Evolutionary conservation across 2,797 vertebrate species (phyloP).

Genomic region (Streptopelia turtur): DNA sequence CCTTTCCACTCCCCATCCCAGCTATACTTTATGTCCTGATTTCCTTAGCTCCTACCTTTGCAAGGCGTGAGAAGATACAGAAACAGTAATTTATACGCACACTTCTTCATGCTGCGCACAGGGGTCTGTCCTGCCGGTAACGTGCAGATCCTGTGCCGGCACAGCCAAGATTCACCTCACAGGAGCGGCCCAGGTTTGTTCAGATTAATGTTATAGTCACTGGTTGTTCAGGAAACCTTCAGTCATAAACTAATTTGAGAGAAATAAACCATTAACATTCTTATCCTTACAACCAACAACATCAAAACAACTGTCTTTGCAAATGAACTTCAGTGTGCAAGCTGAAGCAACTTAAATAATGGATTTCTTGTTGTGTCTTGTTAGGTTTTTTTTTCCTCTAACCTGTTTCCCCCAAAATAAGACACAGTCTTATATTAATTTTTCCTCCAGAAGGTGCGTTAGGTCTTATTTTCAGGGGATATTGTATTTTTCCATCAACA

Average conservation of each 20-base stretch:
- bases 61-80: neutral
- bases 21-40: neutral
- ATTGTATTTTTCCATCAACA: too few species aligned
- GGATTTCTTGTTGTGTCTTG: neutral
- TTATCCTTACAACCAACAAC: neutral
- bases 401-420: too few species aligned
- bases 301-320: neutral
- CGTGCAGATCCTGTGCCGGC: neutral
- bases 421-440: too few species aligned
- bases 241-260: slow-evolving; percentile 8
- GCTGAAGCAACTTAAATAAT: neutral
- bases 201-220: neutral
- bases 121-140: neutral
- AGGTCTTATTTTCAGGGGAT: too few species aligned
- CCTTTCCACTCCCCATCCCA: neutral
- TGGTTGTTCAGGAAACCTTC: neutral
- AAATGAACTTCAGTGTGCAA: neutral
- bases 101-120: neutral
- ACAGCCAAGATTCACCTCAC: neutral
- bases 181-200: neutral
- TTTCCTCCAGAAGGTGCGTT: too few species aligned
- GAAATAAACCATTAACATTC: neutral
- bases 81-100: neutral
- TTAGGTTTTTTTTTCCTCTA: neutral
- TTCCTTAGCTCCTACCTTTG: neutral